Evolutionary conservation across 2,113 vertebrate species (phyloP).

Genomic region (Neolamprologus modestus): DNA sequence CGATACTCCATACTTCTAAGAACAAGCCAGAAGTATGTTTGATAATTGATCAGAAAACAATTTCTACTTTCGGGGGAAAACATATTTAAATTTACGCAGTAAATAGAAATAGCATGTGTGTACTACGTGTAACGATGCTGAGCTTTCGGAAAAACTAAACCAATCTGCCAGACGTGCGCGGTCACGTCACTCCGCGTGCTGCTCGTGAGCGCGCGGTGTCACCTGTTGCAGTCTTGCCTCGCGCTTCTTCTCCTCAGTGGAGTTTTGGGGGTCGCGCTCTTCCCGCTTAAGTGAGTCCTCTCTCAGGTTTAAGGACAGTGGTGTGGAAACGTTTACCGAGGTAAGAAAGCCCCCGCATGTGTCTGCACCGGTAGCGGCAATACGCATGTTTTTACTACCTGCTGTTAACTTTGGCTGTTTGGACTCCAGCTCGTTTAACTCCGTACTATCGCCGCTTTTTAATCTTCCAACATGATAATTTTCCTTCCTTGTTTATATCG

Average conservation of each 20-base stretch:
- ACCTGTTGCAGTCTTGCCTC: slow-evolving; percentile 31
- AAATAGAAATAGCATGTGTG: not conserved
- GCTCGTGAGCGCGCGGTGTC: slow-evolving; percentile 32
- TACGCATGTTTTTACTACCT: not conserved
- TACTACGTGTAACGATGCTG: not conserved
- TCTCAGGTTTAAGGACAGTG: not conserved
- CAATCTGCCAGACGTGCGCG: not conserved
- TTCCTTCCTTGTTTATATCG: not conserved
- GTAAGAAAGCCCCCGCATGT: not conserved
- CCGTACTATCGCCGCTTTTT: not conserved
- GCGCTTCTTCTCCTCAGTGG: not conserved
- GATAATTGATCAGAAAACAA: not conserved
- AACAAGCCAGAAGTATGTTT: not conserved
- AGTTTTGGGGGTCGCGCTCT: not conserved
- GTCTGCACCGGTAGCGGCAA: not conserved
- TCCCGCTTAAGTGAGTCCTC: not conserved
- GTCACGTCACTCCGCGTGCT: not conserved
- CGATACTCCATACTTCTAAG: not conserved
- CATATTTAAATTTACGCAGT: not conserved
- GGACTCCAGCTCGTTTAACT: not conserved
- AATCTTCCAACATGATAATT: not conserved
- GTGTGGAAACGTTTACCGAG: not conserved
- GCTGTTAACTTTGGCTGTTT: not conserved
- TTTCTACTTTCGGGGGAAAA: not conserved
- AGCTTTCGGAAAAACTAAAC: not conserved